Evolutionary conservation across 2,113 vertebrate species (phyloP), one percentile per base, ranked within the genome.

Genomic region (Mormoops blainvillei): DNA sequence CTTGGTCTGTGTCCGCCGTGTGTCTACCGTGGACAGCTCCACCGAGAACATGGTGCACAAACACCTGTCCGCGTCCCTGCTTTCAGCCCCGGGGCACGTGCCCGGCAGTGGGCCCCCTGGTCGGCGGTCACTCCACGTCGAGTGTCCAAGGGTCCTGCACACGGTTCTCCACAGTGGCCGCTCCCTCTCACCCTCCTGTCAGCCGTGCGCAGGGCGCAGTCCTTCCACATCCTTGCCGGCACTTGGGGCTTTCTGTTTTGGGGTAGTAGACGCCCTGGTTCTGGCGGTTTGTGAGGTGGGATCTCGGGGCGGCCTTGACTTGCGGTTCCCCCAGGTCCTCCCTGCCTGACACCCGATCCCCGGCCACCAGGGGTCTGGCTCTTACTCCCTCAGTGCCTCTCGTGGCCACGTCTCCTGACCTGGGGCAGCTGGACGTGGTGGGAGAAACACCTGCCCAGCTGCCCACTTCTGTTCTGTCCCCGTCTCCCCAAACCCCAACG

Each of bases 201-300:
- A 52, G n/a, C 4, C 0, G n/a, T 2, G n/a, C 1, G 0, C n/a
- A 5, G n/a, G 13, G 86, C 0, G 0, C 41, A 1, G 4, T 43
- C 7, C 58, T 43, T 36, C 43, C 58, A 3, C 5, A 12, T 31
- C 11, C 24, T 50, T 3, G 22, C 19, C 70, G 2, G 2, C 22
- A 0, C 3, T 6, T 31, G n/a, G 43, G 16, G 7, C 5, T 3
- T 4, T 9, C 24, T 16, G 5, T 14, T 48, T 48, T 31, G n/a
- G 87, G 87, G 24, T 4, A 3, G 24, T 5, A 15, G 16, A 54
- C n/a, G 3, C 52, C 33, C 68, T 52, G 24, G 43, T 63, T 24
- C 68, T 52, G 24, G 43, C 2, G 56, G 26, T 24, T 24, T 7
- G 4, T 9, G 16, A 76, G 11, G 41, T 65, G 33, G 43, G 12